Conservation (phyloP, 1,140 invertebrate genomes). For the Temnothorax longispinosus region DNA sequence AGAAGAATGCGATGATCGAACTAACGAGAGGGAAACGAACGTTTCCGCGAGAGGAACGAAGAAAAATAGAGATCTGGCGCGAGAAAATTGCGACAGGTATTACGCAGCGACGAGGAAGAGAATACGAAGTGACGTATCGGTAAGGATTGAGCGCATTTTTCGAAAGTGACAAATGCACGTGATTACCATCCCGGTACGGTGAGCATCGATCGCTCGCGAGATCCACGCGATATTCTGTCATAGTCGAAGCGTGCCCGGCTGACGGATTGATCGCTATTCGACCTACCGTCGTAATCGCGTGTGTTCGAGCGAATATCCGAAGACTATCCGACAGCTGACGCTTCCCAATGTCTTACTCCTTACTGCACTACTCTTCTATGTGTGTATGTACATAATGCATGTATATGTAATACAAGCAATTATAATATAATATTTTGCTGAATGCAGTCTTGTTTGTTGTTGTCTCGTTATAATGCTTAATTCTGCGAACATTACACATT, state of each 20-base stretch:
- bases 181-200: conserved; percentile 69
- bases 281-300: conserved; percentile 43
- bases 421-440: not conserved
- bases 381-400: not conserved
- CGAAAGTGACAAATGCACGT: conserved; percentile 76
- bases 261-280: conserved; percentile 57
- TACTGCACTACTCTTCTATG: not conserved
- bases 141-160: conserved; percentile 73
- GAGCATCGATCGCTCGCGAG: conserved; percentile 72
- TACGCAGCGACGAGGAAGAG: conserved; percentile 63
- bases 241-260: conserved; percentile 39
- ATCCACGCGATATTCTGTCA: conserved; percentile 13
- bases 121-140: conserved; percentile 74
- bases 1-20: conserved; percentile 15
- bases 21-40: conserved; percentile 27
- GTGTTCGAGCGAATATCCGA: conserved; percentile 5
- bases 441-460: not conserved
- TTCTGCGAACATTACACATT: not conserved
- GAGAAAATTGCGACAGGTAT: conserved; percentile 68
- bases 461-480: not conserved
- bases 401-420: not conserved
- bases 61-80: conserved; percentile 35
- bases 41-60: conserved; percentile 2
- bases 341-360: conserved; percentile 36
- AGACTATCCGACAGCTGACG: conserved; percentile 4